Evolutionary conservation across 2,797 vertebrate genomes (phyloP), one percentile per base, ranked within the genome.

Genomic region (Echiichthys vipera): DNA sequence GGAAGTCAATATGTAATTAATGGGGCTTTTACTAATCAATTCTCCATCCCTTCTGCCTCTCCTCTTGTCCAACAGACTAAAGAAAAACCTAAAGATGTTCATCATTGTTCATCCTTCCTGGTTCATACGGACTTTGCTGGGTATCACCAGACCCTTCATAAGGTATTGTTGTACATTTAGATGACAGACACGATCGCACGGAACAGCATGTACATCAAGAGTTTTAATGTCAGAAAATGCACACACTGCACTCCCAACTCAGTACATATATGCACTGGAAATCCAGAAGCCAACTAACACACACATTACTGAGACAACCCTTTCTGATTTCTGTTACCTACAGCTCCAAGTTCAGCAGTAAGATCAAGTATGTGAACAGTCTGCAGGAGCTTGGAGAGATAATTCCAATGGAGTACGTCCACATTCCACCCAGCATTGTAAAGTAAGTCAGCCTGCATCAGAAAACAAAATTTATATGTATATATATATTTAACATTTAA

Each of bases 281-380:
- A 36, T 36, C 12, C 4, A 36, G 34, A 36, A 36, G 11, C 14
- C 4, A 4, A 36, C 34, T 5, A 36, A 11, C 4, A 36, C 11
- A 36, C 34, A 62, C 30, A 42, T 43, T 3, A 49, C 20, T 73
- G 13, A 64, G 11, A 64, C 2, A 42, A 20, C 45, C 5, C n/a
- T 27, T 57, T 57, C 0, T 75, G 3, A 22, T 61, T 77, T 68
- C 0, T 74, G 3, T 74, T 47, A 69, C 64, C 53, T 90, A 69
- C 89, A 98, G 97, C 80, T 96, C 97, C 8, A 98, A 98, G 84
- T 98, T 98, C 94, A 97, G 96, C 94, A 97, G 96, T 90, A 98
- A 98, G 83, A 97, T 98, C 91, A 95, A 95, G 71, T 98, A 98
- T 0, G 96, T 98, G 56, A 94, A 88, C 77, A 97, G 94, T 0